Evolutionary conservation across 64 coral and sea anemone species (phyloP), one percentile per base, ranked within the genome.

Genomic region (Porites australiensis): DNA sequence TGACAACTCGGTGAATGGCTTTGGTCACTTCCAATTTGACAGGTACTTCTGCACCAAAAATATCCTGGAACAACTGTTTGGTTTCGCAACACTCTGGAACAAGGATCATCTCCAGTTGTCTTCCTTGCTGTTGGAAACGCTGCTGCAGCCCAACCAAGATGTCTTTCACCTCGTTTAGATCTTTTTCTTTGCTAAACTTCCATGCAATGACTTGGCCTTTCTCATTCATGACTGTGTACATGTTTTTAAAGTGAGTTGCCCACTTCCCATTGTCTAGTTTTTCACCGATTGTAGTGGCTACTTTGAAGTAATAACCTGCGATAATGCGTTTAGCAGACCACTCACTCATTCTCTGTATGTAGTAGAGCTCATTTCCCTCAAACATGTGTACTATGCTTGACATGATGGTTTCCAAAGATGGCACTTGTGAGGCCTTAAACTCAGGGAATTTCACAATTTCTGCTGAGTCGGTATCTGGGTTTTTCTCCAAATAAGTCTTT

Each of bases 181-280:
- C 72, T 48, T 13, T 87, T 19, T 85, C 83, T 68, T 78, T 93
- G 20, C 82, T 93, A 54, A 79, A 83, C 79, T 93, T 83, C 91
- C 91, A 93, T 9, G 91, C 72, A 21, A 93, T 77, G n/a, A 93
- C 83, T 79, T 93, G 91, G 13, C 91, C 91, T 51, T 93, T 76
- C 53, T 93, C 91, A 79, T 93, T 93, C 91, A 93, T 87, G 37
- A 93, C 66, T 22, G 91, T 75, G 72, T 69, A 93, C 23, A 93
- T 78, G 50, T 78, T 68, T 49, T 93, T 78, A 77, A 67, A 87
- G 44, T 77, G 71, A 6, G 91, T 50, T 19, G 75, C 76, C 91
- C 91, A 93, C 77, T 86, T 86, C 3, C 85, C 85, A 14, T 27
- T 72, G 43, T 62, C 27, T 2, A 74, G 12, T 65, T 67, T 53